Evolutionary conservation across 2,113 vertebrate species (phyloP), one percentile per base, ranked within the genome.

Genomic region (Neopipo cinnamomea): DNA sequence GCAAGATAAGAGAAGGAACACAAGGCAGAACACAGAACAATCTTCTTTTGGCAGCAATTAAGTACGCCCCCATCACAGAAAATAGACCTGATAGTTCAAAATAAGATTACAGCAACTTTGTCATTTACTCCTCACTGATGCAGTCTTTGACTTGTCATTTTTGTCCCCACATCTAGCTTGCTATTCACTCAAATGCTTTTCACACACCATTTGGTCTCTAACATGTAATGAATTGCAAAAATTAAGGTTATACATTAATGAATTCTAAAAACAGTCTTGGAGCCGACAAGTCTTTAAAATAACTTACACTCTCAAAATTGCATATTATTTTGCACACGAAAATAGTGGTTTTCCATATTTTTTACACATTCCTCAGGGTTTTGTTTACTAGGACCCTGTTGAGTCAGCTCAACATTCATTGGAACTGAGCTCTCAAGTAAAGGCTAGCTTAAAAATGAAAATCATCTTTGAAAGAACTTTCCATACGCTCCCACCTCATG

Each of bases 401-500:
- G 47, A 49, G 47, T 49, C 47, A 49, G 12, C 24, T 85, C 5
- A 7, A 92, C 15, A 35, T 31, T 53, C 11, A 28, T 30, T 65
- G 47, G 27, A 80, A 73, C 1, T 46, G 25, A 86, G 5, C 12
- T 73, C 44, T 89, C 53, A 76, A 53, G 55, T 28, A 77, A 85
- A 85, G 31, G 31, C 24, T 28, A 63, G 41, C 25, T 77, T 35
- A 53, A 84, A 80, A 80, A 53, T 35, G 14, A 61, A 80, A 91
- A 53, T 47, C 1, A 0, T 50, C 33, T 35, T 27, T 76, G 49
- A 73, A 76, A 65, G 55, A 91, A 24, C 19, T 49, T 79, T 58
- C 30, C 0, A 0, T 67, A 44, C 12, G 47, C 19, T 73, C 33
- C 58, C 41, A 79, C 12, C 33, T 14, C 13, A 33, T 7, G 9